Conservation (phyloP, 2,888 invertebrate species). For the Palloptera scutellata region DNA sequence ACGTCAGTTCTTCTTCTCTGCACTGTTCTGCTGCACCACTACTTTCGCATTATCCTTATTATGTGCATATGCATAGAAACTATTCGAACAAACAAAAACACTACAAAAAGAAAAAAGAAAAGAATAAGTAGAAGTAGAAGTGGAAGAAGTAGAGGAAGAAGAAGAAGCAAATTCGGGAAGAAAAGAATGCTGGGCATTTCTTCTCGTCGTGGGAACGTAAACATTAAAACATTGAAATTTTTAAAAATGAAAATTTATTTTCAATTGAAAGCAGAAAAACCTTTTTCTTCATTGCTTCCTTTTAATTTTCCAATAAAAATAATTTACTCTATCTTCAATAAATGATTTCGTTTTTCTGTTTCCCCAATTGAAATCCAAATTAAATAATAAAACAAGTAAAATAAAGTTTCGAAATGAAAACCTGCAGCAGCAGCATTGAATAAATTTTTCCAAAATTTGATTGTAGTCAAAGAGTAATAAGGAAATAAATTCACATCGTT, state of each 20-base stretch:
- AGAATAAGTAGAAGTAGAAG: neutral
- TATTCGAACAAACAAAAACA: neutral
- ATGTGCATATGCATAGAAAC: slow-evolving; percentile 26
- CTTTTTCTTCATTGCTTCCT: too few species aligned
- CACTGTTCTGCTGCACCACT: neutral
- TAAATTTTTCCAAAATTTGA: slow-evolving; percentile 35
- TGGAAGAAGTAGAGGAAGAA: neutral
- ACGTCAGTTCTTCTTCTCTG: neutral
- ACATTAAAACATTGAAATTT: slow-evolving; percentile 5
- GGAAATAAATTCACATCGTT: neutral
- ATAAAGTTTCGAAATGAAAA: neutral
- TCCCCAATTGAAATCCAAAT: slow-evolving; percentile 16
- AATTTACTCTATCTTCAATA: neutral
- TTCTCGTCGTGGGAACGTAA: slow-evolving; percentile 27
- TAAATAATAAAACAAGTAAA: neutral
- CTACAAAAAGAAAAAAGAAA: slow-evolving; percentile 15
- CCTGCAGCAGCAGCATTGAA: slow-evolving; percentile 45
- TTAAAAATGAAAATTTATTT: slow-evolving; percentile 3
- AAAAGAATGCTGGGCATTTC: neutral
- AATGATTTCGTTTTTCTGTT: neutral
- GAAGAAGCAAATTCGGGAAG: neutral
- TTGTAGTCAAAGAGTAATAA: neutral
- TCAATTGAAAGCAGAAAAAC: neutral
- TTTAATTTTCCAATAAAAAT: neutral
- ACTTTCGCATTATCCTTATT: slow-evolving; percentile 17